A percentile compares a stretch with the other conserved stretches of the same genome.
These are phyloP conservation scores for Takifugu ocellatus DNA, from an alignment of 2,797 vertebrate species.

Conservation along the genomic window DNA sequence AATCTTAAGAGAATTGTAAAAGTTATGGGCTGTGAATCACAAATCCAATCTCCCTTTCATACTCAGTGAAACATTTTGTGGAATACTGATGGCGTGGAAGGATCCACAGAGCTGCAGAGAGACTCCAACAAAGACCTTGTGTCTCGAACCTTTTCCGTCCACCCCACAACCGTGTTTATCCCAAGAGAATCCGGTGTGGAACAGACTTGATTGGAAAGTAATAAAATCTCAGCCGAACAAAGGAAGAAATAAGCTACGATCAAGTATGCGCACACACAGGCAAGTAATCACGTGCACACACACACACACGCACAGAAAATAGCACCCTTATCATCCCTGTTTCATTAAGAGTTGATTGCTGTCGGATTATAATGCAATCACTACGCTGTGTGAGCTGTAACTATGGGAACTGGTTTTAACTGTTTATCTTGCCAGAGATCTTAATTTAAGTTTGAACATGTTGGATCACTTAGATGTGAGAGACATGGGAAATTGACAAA, in stretches of 20 bases:
- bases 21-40: no score
- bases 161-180: conserved; percentile 83
- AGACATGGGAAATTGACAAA: conserved; percentile 91
- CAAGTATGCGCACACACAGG: conserved; percentile 21
- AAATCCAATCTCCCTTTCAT: conserved; percentile 6
- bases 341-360: conserved; percentile 99
- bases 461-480: conserved; percentile 99
- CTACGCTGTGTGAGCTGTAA: conserved; percentile 99
- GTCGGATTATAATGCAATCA: conserved; percentile 99
- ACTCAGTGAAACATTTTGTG: conserved; percentile 15
- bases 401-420: conserved; percentile 99
- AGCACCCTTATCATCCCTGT: conserved; percentile 99
- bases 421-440: conserved; percentile 99
- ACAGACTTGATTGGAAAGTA: conserved; percentile 96
- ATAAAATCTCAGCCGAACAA: conserved; percentile 93
- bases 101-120: conserved; percentile 19
- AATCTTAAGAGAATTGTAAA: no score
- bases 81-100: conserved; percentile 2
- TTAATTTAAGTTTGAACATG: conserved; percentile 99
- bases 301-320: conserved; percentile 77
- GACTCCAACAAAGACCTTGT: conserved; percentile 55
- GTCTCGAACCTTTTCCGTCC: conserved; percentile 72
- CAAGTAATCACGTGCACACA: conserved; percentile 16
- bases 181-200: conserved; percentile 87
- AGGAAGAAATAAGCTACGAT: conserved; percentile 72